These are phyloP conservation scores for Malacoraja senta DNA, from an alignment of 2,797 vertebrate genomes.

Conservation along the genomic window DNA sequence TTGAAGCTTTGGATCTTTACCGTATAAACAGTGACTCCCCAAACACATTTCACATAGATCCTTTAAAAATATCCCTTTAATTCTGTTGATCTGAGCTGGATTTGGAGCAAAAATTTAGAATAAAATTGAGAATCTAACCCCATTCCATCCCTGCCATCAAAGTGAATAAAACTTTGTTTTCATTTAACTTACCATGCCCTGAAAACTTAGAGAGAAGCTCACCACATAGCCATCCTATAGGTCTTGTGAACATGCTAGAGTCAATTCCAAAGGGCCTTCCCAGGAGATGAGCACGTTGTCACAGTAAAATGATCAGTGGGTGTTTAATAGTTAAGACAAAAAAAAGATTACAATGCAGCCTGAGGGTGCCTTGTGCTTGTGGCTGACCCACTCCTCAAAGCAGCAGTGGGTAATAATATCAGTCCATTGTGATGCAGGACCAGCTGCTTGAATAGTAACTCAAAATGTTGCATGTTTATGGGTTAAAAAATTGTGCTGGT, in stretches of 20 bases:
- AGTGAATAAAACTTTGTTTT: background rate
- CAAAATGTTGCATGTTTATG: background rate
- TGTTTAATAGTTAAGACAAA: background rate
- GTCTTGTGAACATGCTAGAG: constrained; percentile 45
- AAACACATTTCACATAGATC: background rate
- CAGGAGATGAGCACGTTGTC: constrained; percentile 43
- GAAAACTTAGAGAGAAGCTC: constrained; percentile 50
- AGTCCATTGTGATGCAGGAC: constrained; percentile 24
- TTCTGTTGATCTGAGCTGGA: background rate
- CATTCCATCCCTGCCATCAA: background rate
- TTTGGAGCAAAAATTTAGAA: background rate
- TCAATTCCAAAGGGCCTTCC: constrained; percentile 8
- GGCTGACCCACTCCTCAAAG: constrained; percentile 3
- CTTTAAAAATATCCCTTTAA: background rate
- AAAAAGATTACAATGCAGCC: constrained; percentile 4
- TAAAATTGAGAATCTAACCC: background rate
- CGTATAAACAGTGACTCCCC: background rate
- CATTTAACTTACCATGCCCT: constrained; percentile 47
- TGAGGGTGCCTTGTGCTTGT: constrained; percentile 16
- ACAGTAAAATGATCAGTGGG: constrained; percentile 45
- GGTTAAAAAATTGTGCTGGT: background rate
- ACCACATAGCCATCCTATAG: constrained; percentile 49
- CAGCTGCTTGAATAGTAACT: background rate
- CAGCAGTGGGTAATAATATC: constrained; percentile 11
- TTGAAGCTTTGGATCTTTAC: background rate